Percentiles rank a stretch among this genome's conserved stretches.
Evolutionary conservation across 2,797 vertebrate genomes (phyloP).

Genomic region (Amazona finschi): DNA sequence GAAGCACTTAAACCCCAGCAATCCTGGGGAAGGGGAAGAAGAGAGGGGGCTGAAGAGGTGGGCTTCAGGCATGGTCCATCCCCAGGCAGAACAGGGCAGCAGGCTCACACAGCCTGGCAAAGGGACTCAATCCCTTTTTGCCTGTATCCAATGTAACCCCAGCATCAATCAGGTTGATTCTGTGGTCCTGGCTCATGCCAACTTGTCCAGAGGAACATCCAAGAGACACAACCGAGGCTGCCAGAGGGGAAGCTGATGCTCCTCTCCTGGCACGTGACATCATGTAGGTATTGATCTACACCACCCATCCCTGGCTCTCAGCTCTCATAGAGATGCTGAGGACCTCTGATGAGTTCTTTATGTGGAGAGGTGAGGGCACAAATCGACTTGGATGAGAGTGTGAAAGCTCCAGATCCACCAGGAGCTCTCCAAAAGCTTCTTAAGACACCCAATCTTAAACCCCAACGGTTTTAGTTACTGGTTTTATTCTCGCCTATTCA

Average conservation of each 20-base stretch:
- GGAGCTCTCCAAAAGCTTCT: not conserved
- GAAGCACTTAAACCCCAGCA: not conserved
- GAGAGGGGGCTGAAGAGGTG: not conserved
- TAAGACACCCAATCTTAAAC: not conserved
- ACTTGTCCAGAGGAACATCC: not conserved
- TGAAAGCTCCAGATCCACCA: not conserved
- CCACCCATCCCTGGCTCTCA: not conserved
- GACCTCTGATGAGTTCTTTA: not conserved
- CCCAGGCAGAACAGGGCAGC: not conserved
- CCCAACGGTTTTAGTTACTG: fast-evolving
- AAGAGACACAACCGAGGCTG: fast-evolving
- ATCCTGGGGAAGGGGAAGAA: not conserved
- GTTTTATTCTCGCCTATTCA: not conserved
- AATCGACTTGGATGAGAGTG: not conserved
- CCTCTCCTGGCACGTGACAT: fast-evolving
- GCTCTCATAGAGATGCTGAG: not conserved
- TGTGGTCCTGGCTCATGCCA: not conserved
- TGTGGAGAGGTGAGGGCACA: not conserved
- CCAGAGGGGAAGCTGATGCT: not conserved
- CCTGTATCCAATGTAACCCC: not conserved
- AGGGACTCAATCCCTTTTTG: not conserved
- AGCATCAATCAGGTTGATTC: not conserved
- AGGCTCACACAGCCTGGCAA: not conserved
- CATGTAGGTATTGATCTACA: fast-evolving
- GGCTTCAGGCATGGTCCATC: not conserved